Base-by-base conservation (phyloP, 2,113 vertebrate genomes). In the Haemorhous mexicanus region DNA sequence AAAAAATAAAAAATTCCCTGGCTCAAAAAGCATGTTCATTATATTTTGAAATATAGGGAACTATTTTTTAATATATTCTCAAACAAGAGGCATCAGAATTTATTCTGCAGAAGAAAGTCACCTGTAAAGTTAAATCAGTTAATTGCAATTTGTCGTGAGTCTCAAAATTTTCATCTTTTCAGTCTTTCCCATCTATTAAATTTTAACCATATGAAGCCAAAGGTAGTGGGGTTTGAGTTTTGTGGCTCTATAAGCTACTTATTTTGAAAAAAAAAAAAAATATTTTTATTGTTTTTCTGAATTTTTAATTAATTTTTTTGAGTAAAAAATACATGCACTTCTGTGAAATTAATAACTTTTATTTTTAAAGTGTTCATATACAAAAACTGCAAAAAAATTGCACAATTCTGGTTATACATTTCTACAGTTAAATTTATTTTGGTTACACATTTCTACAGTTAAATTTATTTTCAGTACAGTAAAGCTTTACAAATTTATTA, bases 291-390 rank as follows among this genome's bases (percentile, higher is more conserved):
- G 64, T 93, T 96, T 95, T 86, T 49, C 55, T 97, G 95, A 95
- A 98, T 93, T 96, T 95, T 94, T 84, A 94, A 93, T 94, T 23
- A 69, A 56, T 85, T 93, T 91, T 84, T 89, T 93, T 94, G 53
- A 49, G 77, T 92, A 95, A 84, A 97, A 98, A 98, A 96, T 97
- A 97, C 84, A n/a, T 83, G 90, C 62, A 94, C 18, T 26, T 97
- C 91, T 76, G 27, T 68, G 33, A 95, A 80, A 93, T 49, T n/a
- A 73, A 2, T 53, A 74, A 63, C 5, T 70, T 79, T 49, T 84
- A 59, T 47, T 74, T 10, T 21, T 32, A 20, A 84, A 55, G 4
- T 5, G 1, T 26, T 83, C 30, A 74, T 30, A 62, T 22, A 64
- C 2, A 92, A 92, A 89, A 90, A 39, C 30, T 37, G 28, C 13